phyloP scores from a whole-genome alignment of 2,113 vertebrate species.

The Cacatua alba region DNA sequence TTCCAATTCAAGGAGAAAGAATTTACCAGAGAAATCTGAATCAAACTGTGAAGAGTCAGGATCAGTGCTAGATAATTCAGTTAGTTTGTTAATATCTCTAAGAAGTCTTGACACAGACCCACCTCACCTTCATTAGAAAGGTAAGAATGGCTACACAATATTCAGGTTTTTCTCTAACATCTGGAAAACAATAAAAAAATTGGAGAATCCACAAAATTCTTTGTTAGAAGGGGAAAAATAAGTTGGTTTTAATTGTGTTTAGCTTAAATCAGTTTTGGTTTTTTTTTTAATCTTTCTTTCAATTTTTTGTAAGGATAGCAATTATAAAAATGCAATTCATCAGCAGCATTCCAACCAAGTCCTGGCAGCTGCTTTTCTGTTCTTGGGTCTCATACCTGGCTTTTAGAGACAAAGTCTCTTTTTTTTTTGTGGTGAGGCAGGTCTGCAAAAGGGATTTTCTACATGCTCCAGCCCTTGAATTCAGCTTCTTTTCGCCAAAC shows the following conservation, averaged over 20 bases:
- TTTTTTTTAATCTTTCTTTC: not conserved
- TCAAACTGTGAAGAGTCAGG: not conserved
- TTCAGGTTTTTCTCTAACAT: not conserved
- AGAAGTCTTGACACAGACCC: not conserved
- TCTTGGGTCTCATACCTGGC: not conserved
- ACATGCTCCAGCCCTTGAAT: not conserved
- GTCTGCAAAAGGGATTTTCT: not conserved
- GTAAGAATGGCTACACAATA: accelerated
- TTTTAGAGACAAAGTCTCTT: not conserved
- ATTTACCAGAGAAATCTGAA: not conserved
- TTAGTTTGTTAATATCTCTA: not conserved
- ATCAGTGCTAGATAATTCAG: not conserved
- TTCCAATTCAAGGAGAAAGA: not conserved
- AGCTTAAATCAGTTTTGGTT: not conserved
- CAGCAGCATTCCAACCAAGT: not conserved
- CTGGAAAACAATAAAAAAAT: not conserved
- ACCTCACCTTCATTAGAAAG: not conserved
- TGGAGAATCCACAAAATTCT: not conserved
- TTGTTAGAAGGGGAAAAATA: not conserved
- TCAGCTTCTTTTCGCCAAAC: not conserved
- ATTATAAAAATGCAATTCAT: not conserved
- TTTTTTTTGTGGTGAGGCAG: not conserved
- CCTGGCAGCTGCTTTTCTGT: not conserved
- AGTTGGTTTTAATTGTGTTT: not conserved
- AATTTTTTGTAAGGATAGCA: not conserved